These are phyloP conservation scores for Amphipoea lucens DNA, from an alignment of 2,888 invertebrate genomes.

Conservation along the genomic window DNA sequence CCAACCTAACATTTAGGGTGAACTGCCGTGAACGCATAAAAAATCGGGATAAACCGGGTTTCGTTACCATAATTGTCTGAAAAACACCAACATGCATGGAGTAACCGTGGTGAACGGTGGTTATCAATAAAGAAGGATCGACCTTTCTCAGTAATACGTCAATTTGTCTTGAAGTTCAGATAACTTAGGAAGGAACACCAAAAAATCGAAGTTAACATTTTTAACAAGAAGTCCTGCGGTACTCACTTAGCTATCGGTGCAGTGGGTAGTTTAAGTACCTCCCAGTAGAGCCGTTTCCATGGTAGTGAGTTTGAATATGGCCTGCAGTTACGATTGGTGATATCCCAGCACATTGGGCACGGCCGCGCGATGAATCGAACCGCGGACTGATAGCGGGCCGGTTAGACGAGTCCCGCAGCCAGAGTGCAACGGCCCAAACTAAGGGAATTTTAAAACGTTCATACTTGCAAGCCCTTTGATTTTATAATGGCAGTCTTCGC, in stretches of 20 bases:
- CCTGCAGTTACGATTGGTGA: constrained; percentile 85
- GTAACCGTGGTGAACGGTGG: not conserved
- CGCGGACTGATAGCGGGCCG: constrained; percentile 89
- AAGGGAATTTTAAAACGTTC: constrained; percentile 88
- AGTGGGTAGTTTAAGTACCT: constrained; percentile 26
- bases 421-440: constrained; percentile 90
- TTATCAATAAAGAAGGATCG: constrained; percentile 6
- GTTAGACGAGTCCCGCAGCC: constrained; percentile 87
- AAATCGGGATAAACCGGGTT: not conserved
- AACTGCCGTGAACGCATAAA: not conserved
- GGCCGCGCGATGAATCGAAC: constrained; percentile 87
- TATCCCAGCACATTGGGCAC: constrained; percentile 82
- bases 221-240: not conserved
- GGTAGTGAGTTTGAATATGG: constrained; percentile 77
- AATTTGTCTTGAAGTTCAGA: not conserved
- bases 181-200: not conserved
- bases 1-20: not conserved
- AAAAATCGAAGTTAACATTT: not conserved
- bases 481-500: constrained; percentile 71
- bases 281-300: constrained; percentile 63
- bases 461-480: constrained; percentile 85
- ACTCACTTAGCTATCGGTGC: not conserved
- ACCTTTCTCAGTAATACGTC: not conserved
- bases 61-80: not conserved
- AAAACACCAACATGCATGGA: constrained; percentile 4